Evolutionary conservation across 2,113 vertebrate genomes (phyloP).

Genomic region (Callocephalon fimbriatum): DNA sequence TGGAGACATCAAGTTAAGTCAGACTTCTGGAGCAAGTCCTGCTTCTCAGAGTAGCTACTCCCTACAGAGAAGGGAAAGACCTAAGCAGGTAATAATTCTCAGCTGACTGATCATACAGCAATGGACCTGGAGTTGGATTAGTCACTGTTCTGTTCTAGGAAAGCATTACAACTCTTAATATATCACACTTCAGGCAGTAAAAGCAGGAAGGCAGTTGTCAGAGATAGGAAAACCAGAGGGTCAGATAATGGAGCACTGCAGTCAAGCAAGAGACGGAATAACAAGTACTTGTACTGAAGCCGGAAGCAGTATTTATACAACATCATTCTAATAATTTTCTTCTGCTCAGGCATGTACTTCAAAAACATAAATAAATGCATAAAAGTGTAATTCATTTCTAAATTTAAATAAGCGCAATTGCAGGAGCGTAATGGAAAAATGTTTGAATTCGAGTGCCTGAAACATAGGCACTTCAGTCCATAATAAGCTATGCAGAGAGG

Average conservation of each 20-base stretch:
- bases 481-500: neutral
- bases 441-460: neutral
- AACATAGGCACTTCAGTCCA: neutral
- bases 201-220: slow-evolving; percentile 7
- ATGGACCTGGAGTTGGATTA: neutral
- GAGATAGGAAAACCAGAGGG: neutral
- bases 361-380: neutral
- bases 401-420: neutral
- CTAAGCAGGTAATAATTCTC: slow-evolving; percentile 35
- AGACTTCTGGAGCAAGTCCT: neutral
- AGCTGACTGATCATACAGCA: neutral
- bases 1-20: neutral
- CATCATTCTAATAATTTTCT: neutral
- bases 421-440: neutral
- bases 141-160: slow-evolving; percentile 56
- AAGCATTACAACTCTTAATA: slow-evolving; percentile 26
- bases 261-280: neutral
- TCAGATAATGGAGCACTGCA: neutral
- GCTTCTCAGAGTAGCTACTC: neutral
- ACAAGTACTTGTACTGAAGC: neutral
- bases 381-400: neutral
- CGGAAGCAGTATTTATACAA: neutral
- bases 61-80: neutral
- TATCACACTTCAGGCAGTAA: slow-evolving; percentile 15
- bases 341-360: neutral